These are phyloP conservation scores for Poeciliopsis paucimaculata DNA, from an alignment of 2,797 vertebrate genomes.

Conservation along the genomic window DNA sequence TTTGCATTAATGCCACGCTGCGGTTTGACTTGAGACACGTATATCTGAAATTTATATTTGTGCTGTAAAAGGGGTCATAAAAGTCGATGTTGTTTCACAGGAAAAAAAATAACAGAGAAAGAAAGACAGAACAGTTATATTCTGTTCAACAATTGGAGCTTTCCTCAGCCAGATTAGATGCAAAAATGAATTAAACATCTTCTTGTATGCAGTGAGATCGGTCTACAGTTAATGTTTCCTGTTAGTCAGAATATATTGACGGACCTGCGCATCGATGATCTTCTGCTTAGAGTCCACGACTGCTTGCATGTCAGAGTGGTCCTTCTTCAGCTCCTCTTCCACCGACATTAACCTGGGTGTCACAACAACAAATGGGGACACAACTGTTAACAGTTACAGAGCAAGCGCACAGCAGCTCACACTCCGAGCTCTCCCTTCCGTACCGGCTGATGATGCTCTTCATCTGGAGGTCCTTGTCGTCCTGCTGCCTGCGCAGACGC, in stretches of 20 bases:
- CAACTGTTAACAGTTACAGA: not conserved
- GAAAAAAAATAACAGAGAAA: too few species aligned
- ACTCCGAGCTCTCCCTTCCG: not conserved
- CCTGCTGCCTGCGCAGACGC: constrained; percentile 91
- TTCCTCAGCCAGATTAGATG: constrained; percentile 33
- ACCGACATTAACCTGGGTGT: constrained; percentile 93
- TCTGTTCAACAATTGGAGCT: constrained; percentile 41
- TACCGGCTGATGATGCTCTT: constrained; percentile 99
- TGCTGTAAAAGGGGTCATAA: not conserved
- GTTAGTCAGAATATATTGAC: not conserved
- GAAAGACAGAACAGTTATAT: not conserved
- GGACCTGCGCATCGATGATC: constrained; percentile 97
- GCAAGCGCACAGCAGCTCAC: not conserved
- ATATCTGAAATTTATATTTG: not conserved
- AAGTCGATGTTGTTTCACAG: not conserved
- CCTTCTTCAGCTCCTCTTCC: constrained; percentile 98
- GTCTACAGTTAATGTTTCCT: not conserved
- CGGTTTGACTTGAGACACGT: not conserved
- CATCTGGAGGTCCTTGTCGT: constrained; percentile 99
- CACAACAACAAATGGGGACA: not conserved
- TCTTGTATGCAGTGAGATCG: constrained; percentile 36
- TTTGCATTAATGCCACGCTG: constrained; percentile 26
- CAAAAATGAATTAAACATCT: constrained; percentile 66
- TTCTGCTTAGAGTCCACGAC: constrained; percentile 98
- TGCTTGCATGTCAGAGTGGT: constrained; percentile 97